Evolutionary conservation across 2,888 invertebrate species (phyloP).

Genomic region (Leptothorax acervorum): DNA sequence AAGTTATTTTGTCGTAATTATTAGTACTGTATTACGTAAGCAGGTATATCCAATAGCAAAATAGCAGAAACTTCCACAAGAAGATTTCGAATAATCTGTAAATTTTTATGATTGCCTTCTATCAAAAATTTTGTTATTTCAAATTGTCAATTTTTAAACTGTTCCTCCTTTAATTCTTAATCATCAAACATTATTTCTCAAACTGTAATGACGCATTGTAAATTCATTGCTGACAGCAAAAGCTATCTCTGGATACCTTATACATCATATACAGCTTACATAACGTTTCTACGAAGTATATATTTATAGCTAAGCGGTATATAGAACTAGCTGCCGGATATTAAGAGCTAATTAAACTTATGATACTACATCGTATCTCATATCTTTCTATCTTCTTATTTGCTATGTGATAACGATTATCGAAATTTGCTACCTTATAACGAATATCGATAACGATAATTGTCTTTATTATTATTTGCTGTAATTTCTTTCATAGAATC

Average conservation of each 20-base stretch:
- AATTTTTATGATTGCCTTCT: background rate
- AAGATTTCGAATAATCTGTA: background rate
- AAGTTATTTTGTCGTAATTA: background rate
- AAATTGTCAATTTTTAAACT: background rate
- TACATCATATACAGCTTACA: background rate
- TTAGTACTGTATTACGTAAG: background rate
- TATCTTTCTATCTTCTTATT: background rate
- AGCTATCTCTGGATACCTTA: background rate
- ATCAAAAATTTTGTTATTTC: background rate
- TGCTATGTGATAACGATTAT: constrained; percentile 8
- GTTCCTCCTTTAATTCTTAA: background rate
- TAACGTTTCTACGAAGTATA: constrained; percentile 25
- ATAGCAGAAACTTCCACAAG: background rate
- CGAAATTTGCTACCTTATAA: too few species aligned
- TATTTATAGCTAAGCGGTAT: constrained; percentile 21
- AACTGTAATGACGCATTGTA: background rate
- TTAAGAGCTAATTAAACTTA: constrained; percentile 18
- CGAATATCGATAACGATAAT: background rate
- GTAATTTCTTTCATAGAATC: constrained; percentile 57
- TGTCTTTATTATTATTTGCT: constrained; percentile 37
- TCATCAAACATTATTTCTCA: constrained; percentile 2
- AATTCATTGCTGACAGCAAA: constrained; percentile 11
- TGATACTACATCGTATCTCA: background rate
- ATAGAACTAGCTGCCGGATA: constrained; percentile 3
- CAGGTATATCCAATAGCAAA: background rate